phyloP scores from a whole-genome alignment of 2,113 vertebrate species.

The Rhombomys opimus region DNA sequence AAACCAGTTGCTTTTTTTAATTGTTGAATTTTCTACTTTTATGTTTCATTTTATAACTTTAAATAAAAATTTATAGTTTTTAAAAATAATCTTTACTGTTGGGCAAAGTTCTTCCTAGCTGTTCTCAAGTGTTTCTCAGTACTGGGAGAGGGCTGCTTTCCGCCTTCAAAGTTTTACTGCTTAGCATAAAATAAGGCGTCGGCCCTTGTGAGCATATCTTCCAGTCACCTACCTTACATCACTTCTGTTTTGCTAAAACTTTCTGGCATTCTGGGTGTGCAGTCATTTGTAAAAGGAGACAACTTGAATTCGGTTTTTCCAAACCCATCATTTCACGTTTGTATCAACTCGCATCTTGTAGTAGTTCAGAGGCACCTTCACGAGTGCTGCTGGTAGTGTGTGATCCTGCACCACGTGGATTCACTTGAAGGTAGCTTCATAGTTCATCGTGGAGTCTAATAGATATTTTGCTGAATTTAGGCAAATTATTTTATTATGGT shows the following conservation, averaged over 20 bases:
- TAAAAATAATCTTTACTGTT: not conserved
- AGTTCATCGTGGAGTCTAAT: not conserved
- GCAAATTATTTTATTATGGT: conserved; percentile 1
- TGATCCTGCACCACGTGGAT: not conserved
- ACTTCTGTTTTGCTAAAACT: not conserved
- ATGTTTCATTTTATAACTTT: not conserved
- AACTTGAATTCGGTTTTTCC: not conserved
- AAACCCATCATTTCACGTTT: not conserved
- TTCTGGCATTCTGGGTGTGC: not conserved
- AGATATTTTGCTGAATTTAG: not conserved
- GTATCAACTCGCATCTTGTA: not conserved
- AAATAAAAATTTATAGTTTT: not conserved
- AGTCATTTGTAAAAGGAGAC: not conserved
- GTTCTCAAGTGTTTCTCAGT: not conserved
- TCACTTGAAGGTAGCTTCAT: not conserved
- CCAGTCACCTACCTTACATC: not conserved
- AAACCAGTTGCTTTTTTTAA: not conserved
- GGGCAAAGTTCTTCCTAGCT: not conserved
- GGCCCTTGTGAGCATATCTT: not conserved
- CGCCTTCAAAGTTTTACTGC: not conserved
- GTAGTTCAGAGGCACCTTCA: not conserved
- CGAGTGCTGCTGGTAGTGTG: too few relatives aligned
- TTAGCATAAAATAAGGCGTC: not conserved
- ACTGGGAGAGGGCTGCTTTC: not conserved
- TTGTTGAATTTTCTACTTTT: not conserved